Evolutionary conservation across 2,113 vertebrate species (phyloP).

Genomic region (Mormoops blainvillei): DNA sequence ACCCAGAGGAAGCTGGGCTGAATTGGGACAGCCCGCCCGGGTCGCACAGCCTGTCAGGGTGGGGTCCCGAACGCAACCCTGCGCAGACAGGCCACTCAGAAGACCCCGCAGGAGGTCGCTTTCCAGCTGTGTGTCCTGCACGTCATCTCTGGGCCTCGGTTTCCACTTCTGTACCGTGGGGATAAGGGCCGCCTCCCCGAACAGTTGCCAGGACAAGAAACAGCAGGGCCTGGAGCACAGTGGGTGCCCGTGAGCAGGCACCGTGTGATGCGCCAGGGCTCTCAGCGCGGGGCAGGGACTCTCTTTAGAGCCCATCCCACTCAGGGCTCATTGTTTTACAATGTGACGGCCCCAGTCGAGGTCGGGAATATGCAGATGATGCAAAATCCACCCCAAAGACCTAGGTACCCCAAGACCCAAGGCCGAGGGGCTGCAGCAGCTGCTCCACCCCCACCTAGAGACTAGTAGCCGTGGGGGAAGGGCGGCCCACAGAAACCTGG

Average conservation of each 20-base stretch:
- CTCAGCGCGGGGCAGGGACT: neutral
- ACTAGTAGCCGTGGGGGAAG: neutral
- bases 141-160: neutral
- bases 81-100: neutral
- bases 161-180: neutral
- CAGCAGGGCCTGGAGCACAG: rapidly evolving
- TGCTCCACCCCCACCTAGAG: neutral
- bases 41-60: neutral
- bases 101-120: neutral
- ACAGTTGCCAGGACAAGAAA: neutral
- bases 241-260: rapidly evolving
- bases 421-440: neutral
- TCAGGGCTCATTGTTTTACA: neutral
- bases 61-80: neutral
- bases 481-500: slow-evolving; percentile 45
- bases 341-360: rapidly evolving
- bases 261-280: rapidly evolving
- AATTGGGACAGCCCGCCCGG: neutral
- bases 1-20: neutral
- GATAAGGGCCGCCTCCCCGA: neutral
- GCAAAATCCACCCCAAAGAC: too few relatives aligned
- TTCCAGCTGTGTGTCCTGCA: neutral
- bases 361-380: neutral
- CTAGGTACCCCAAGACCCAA: neutral
- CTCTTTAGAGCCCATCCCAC: neutral